These are phyloP conservation scores for Baronia brevicornis DNA, from an alignment of 2,888 invertebrate genomes.

Conservation along the genomic window DNA sequence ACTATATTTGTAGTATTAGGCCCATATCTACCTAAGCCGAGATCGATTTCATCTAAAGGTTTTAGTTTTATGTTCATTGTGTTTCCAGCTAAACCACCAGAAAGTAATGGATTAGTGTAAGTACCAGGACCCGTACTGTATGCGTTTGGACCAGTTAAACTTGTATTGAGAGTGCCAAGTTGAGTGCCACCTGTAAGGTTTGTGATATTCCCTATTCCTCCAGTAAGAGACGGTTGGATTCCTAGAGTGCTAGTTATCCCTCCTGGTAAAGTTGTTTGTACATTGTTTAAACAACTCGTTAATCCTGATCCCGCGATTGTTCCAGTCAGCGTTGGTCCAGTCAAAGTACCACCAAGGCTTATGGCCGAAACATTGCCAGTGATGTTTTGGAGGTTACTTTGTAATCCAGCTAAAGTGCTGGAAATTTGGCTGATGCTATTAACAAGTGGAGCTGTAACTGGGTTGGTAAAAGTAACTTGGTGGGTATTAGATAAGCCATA, in stretches of 20 bases:
- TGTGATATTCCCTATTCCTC: slow-evolving; percentile 57
- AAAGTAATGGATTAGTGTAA: slow-evolving; percentile 79
- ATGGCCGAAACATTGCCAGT: slow-evolving; percentile 60
- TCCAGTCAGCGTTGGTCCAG: slow-evolving; percentile 64
- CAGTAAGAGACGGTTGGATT: slow-evolving; percentile 56
- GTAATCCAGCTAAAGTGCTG: slow-evolving; percentile 64
- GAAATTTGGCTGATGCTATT: slow-evolving; percentile 70
- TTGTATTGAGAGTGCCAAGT: slow-evolving; percentile 58
- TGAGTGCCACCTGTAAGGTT: slow-evolving; percentile 59
- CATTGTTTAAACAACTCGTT: slow-evolving; percentile 62
- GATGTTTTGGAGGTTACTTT: slow-evolving; percentile 64
- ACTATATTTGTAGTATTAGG: slow-evolving; percentile 57
- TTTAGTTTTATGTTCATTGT: slow-evolving; percentile 80
- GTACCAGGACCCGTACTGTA: slow-evolving; percentile 66
- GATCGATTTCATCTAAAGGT: slow-evolving; percentile 82
- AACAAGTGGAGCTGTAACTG: slow-evolving; percentile 65
- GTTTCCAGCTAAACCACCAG: slow-evolving; percentile 75
- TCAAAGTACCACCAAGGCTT: slow-evolving; percentile 57
- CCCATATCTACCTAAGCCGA: slow-evolving; percentile 77
- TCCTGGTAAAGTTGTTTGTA: slow-evolving; percentile 58
- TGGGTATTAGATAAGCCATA: slow-evolving; percentile 66
- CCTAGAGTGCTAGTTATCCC: slow-evolving; percentile 60
- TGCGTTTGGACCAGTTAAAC: slow-evolving; percentile 47
- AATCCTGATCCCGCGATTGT: slow-evolving; percentile 66
- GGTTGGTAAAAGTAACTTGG: slow-evolving; percentile 71